These are phyloP conservation scores for Stomatorhinus walkeri DNA, from an alignment of 2,797 vertebrate genomes.

Conservation along the genomic window DNA sequence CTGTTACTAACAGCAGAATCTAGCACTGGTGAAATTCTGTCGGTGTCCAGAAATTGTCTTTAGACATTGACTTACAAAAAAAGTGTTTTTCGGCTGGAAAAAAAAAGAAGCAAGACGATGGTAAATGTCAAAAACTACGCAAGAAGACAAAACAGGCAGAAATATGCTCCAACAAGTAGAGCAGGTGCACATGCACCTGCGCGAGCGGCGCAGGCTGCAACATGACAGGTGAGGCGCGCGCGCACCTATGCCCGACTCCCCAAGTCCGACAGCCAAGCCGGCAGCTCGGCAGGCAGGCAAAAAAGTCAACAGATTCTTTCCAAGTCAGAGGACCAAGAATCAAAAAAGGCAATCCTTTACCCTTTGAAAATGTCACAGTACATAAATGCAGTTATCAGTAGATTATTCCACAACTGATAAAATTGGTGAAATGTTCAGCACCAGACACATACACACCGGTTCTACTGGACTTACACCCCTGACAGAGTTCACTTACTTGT, in stretches of 20 bases:
- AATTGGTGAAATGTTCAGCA: constrained; percentile 13
- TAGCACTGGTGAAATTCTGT: neutral
- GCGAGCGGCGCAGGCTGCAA: constrained; percentile 47
- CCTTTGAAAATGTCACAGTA: neutral
- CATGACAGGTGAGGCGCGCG: constrained; percentile 58
- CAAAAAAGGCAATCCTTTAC: neutral
- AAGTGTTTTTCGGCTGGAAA: neutral
- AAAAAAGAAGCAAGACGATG: neutral
- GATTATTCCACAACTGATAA: neutral
- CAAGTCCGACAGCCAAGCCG: neutral
- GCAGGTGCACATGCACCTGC: constrained; percentile 71
- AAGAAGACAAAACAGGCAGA: constrained; percentile 28
- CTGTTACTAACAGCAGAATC: neutral
- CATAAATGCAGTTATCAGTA: constrained; percentile 1
- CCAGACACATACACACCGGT: constrained; percentile 26
- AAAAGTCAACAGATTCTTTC: neutral
- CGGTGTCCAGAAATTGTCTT: neutral
- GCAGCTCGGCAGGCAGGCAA: neutral
- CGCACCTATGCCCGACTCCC: too few relatives aligned
- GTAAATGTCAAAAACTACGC: neutral
- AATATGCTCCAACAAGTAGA: constrained; percentile 41
- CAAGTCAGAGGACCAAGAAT: neutral
- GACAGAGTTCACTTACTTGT: constrained; percentile 81
- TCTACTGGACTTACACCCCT: constrained; percentile 42
- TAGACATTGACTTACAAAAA: neutral